Evolutionary conservation across 2,888 invertebrate genomes (phyloP), one percentile per base, ranked within the genome.

Genomic region (Ctena decussata): DNA sequence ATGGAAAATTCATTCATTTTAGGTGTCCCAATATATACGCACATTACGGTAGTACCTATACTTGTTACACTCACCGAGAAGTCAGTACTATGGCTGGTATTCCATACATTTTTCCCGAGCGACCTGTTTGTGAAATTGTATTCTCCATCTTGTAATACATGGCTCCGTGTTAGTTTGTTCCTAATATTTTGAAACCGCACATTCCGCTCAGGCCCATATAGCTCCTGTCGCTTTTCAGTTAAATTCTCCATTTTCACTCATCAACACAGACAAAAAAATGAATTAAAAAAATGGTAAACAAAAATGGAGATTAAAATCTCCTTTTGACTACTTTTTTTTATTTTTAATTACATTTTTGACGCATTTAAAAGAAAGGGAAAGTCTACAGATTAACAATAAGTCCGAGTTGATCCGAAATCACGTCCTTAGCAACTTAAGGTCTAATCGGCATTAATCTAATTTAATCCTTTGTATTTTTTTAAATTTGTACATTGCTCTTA

Each of bases 101-200:
- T 89, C 91, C 92, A 94, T 32, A 91, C 80, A 46, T 87, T 92
- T 18, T 83, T 80, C 11, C 89, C 90, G 12, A 93, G 84, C 78
- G 89, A 84, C 18, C 89, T 85, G 37, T 80, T 84, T 0, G 93
- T 92, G 75, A 87, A 92, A 80, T 94, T 94, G 81, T 94, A 94
- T 78, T 94, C 94, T 8, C 94, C 94, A 70, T 91, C 91, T 71
- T 92, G 91, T 18, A 94, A 80, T 27, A 94, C 91, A 81, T 85
- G 86, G 49, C 91, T 92, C 53, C 90, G 87, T 5, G 90, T 91
- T 24, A 93, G 76, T 8, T 53, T 83, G 24, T 87, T 69, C 76
- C 87, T 85, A 5, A 93, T 91, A 70, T 89, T 86, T 69, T 90
- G 87, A 8, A 89, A 87, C 32, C 87, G 78, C 18, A 85, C 71